These are phyloP conservation scores for Cyprinus carpio DNA, from an alignment of 2,113 vertebrate species.

Conservation along the genomic window DNA sequence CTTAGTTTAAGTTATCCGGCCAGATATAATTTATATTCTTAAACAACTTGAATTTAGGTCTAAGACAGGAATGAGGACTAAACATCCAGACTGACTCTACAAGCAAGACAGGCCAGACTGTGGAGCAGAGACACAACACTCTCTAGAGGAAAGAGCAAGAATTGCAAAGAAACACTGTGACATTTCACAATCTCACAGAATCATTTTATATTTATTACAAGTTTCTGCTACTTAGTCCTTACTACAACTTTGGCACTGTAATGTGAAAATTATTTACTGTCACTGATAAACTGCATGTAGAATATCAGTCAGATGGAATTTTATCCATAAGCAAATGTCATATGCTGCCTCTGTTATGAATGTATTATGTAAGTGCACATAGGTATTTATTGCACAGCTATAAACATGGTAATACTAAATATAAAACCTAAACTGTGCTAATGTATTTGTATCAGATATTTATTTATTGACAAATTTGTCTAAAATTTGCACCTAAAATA, in stretches of 20 bases:
- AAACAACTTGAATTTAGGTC: neutral
- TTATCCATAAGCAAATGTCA: neutral
- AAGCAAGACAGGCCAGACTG: neutral
- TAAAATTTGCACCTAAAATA: neutral
- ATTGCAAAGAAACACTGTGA: neutral
- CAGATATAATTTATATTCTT: neutral
- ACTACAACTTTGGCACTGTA: neutral
- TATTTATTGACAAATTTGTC: constrained; percentile 35
- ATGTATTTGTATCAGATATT: constrained; percentile 32
- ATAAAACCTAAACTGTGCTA: neutral
- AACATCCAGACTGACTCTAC: neutral
- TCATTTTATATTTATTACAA: neutral
- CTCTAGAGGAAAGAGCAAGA: neutral
- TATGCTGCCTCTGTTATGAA: neutral
- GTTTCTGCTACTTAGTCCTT: neutral
- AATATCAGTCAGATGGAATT: neutral
- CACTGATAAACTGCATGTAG: neutral
- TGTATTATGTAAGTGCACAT: constrained; percentile 1
- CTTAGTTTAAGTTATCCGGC: constrained; percentile 55
- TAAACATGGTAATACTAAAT: neutral
- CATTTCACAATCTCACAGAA: neutral
- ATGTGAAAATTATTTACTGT: neutral
- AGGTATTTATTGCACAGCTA: constrained; percentile 29
- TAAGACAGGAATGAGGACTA: neutral
- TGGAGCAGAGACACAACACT: neutral